phyloP scores from a whole-genome alignment of 2,888 invertebrate genomes.

The Oligia fasciuncula region DNA sequence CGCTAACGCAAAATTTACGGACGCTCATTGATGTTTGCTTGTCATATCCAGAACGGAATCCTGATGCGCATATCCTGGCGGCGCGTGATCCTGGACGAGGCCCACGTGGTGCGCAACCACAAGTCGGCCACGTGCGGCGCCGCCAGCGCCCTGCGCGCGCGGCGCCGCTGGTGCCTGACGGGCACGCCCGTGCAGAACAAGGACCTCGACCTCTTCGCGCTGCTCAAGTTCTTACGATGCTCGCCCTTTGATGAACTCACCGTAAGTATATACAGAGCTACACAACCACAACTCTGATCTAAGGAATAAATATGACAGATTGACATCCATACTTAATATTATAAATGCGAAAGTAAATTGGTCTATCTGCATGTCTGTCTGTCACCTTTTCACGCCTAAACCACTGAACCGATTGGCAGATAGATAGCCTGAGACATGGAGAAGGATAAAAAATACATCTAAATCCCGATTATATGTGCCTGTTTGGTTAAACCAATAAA shows the following conservation, averaged over 20 bases:
- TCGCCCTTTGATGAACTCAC: conserved; percentile 96
- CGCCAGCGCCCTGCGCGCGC: conserved; percentile 91
- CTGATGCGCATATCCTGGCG: conserved; percentile 94
- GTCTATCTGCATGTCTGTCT: neutral
- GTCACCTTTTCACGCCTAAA: neutral
- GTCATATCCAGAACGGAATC: conserved; percentile 84
- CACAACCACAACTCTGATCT: neutral
- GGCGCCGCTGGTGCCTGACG: conserved; percentile 93
- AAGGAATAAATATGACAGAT: neutral
- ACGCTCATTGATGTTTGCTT: neutral
- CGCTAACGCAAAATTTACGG: neutral
- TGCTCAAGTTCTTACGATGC: conserved; percentile 95
- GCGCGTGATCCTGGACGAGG: conserved; percentile 97
- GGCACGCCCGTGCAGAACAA: conserved; percentile 99
- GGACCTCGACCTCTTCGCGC: conserved; percentile 94
- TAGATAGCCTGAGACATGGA: neutral
- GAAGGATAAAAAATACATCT: too few species aligned
- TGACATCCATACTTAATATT: neutral
- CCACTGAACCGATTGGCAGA: too few species aligned
- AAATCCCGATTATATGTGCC: neutral
- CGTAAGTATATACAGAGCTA: conserved; percentile 76
- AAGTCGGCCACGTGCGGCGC: conserved; percentile 94
- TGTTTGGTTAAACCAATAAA: neutral
- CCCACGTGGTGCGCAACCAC: conserved; percentile 97
- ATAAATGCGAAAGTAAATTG: neutral